Conservation (phyloP, 2,113 vertebrate genomes). For the Empidonax alnorum region DNA sequence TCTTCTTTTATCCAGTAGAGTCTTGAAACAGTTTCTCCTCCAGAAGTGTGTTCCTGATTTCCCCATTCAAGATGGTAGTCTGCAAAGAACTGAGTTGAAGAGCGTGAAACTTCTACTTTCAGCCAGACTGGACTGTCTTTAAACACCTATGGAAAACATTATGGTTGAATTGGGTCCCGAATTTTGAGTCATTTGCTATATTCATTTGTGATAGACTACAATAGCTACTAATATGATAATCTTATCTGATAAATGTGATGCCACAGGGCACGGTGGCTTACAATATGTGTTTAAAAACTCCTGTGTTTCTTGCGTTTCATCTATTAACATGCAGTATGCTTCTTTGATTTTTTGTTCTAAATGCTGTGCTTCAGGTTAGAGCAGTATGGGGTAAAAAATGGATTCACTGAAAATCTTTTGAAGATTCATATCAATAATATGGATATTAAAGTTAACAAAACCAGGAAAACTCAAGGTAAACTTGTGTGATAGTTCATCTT, state of each 20-base stretch:
- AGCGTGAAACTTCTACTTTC: not conserved
- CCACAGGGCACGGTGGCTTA: not conserved
- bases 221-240: not conserved
- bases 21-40: not conserved
- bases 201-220: not conserved
- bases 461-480: not conserved
- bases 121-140: not conserved
- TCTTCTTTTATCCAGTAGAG: not conserved
- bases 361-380: not conserved
- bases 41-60: not conserved
- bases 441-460: not conserved
- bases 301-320: not conserved
- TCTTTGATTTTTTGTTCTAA: not conserved
- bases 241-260: not conserved
- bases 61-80: not conserved
- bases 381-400: not conserved
- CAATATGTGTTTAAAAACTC: not conserved
- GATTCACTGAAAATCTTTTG: not conserved
- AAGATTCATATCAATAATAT: not conserved
- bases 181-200: not conserved
- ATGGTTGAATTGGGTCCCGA: not conserved
- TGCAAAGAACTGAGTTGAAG: not conserved
- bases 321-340: not conserved
- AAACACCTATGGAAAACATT: not conserved
- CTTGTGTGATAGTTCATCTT: not conserved